Evolutionary conservation across 2,888 invertebrate genomes (phyloP), one percentile per base, ranked within the genome.

Genomic region (Xestoiulus laeticollis): DNA sequence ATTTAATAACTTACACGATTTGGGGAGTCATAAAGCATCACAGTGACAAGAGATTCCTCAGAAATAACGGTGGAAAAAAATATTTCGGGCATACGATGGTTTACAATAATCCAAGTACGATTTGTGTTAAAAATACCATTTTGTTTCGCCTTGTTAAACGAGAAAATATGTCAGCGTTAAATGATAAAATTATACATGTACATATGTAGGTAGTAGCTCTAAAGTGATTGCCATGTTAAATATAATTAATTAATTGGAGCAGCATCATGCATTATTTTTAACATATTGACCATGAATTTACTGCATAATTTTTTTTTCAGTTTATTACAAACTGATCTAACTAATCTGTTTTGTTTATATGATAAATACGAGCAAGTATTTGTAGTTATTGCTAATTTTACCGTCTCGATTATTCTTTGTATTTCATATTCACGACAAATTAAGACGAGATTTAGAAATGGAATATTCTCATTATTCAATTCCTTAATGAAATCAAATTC

Each of bases 81-180:
- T 78, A 78, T 78, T 78, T 78, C 30, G 12, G 78, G 78, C 14
- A 78, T 78, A 30, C 78, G 78, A 30, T 78, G 30, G 30, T 78
- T 78, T 78, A 30, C 78, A 30, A 78, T 78, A 30, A 78, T 78
- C 78, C 78, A 78, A 16, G 78, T 78, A 78, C 16, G 14, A 30
- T 78, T 78, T 14, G 78, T 16, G 0, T 30, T 32, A 32, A 78
- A 78, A 30, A 78, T 30, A 0, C 30, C 78, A 30, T 14, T 30
- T 2, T 16, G 14, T 12, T 78, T 78, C 30, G 78, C 78, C 78
- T 78, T 78, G 4, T 30, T 12, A 30, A 78, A 68, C 26, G 10
- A 78, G 4, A 12, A 78, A 68, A 68, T 4, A 68, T 38, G 5
- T 38, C 38, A 38, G 38, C 8, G 8, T 1, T 38, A 8, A 38